These are phyloP conservation scores for Aythya baeri DNA, from an alignment of 2,113 vertebrate genomes.

Conservation along the genomic window DNA sequence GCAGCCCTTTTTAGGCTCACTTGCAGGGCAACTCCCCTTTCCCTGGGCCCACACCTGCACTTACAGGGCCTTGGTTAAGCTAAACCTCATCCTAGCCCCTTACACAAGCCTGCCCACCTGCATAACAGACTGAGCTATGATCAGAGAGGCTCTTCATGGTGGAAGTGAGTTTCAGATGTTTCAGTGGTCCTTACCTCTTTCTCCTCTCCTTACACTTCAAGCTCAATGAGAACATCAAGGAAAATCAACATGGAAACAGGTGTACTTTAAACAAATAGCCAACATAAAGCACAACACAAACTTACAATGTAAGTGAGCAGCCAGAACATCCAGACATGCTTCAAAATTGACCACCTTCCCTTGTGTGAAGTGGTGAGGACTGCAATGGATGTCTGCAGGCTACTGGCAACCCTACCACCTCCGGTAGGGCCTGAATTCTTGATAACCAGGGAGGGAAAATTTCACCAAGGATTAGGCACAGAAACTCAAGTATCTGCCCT, in stretches of 20 bases:
- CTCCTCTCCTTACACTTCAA: not conserved
- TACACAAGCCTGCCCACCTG: not conserved
- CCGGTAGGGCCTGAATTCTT: not conserved
- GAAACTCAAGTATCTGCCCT: not conserved
- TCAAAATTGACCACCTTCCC: too few species aligned
- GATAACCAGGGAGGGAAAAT: not conserved
- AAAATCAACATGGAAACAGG: not conserved
- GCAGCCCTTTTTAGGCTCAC: not conserved
- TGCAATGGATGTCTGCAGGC: not conserved
- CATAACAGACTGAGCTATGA: not conserved
- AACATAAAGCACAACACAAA: not conserved
- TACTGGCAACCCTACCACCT: not conserved
- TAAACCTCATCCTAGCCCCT: too few species aligned
- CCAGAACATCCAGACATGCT: not conserved
- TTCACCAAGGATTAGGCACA: not conserved
- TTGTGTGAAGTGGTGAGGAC: not conserved
- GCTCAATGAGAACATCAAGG: not conserved
- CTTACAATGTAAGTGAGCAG: not conserved
- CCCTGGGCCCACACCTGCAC: not conserved
- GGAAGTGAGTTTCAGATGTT: not conserved
- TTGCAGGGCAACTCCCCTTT: not conserved
- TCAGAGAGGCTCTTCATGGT: not conserved
- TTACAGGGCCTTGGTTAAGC: not conserved
- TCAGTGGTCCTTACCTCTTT: not conserved
- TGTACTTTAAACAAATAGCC: not conserved